Conservation (phyloP, 2,113 vertebrate genomes). For the Cyphomyrus discorhynchus region DNA sequence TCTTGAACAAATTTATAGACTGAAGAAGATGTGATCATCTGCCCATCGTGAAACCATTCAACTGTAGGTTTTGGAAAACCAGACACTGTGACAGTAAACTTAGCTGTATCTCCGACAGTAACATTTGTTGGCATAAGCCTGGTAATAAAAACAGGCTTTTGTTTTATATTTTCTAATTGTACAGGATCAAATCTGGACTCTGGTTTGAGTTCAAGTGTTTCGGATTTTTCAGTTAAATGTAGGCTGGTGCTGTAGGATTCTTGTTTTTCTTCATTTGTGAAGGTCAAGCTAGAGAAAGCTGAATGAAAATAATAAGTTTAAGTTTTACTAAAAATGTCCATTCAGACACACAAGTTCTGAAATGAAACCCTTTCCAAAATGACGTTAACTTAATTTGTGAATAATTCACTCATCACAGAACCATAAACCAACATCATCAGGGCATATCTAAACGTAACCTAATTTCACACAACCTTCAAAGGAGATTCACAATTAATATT, state of each 20-base stretch:
- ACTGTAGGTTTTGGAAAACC: conserved; percentile 74
- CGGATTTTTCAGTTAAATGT: conserved; percentile 65
- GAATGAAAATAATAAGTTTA: conserved; percentile 63
- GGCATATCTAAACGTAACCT: not conserved
- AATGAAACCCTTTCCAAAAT: not conserved
- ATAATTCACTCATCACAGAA: not conserved
- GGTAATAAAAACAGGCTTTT: conserved; percentile 75
- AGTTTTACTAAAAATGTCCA: conserved; percentile 44
- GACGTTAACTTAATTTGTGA: not conserved
- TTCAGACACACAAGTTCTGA: not conserved
- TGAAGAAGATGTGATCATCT: conserved; percentile 55
- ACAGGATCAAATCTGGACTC: conserved; percentile 69
- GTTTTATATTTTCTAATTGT: conserved; percentile 62
- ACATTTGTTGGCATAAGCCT: conserved; percentile 61
- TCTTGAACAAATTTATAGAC: conserved; percentile 71
- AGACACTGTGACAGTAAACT: conserved; percentile 68
- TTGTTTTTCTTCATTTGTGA: conserved; percentile 73
- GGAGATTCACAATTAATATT: not conserved
- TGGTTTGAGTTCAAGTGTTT: conserved; percentile 89
- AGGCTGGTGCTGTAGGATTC: conserved; percentile 69
- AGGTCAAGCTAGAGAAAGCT: conserved; percentile 75
- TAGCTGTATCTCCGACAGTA: conserved; percentile 66
- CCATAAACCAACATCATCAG: not conserved
- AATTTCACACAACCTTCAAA: not conserved
- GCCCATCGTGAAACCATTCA: conserved; percentile 77